A percentile compares a stretch with the other conserved stretches of the same genome.
Conservation (phyloP, 2,888 invertebrate species). For the Muschampia plurimacula region DNA sequence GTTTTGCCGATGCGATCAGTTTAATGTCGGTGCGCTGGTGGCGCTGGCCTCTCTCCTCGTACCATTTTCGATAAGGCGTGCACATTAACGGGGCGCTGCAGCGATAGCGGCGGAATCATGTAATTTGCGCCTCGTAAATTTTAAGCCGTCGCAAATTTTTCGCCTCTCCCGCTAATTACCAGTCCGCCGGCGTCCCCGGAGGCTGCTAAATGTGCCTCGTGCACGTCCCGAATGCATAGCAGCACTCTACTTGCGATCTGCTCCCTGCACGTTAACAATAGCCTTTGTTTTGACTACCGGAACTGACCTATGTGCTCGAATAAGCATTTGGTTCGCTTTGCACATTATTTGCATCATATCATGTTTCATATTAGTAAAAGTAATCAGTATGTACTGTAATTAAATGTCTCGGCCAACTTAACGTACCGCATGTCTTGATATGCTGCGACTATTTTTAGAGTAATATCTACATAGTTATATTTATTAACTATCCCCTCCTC, state of each 20-base stretch:
- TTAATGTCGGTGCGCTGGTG: conserved; percentile 58
- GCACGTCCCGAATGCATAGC: conserved; percentile 81
- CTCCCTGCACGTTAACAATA: conserved; percentile 74
- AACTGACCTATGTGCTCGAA: conserved; percentile 67
- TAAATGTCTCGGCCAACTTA: conserved; percentile 28
- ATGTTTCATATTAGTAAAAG: conserved; percentile 37
- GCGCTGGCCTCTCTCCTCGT: conserved; percentile 53
- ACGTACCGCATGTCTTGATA: conserved; percentile 17
- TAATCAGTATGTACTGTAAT: conserved; percentile 30
- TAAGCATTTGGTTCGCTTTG: conserved; percentile 60
- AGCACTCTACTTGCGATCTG: conserved; percentile 70
- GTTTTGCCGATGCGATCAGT: conserved; percentile 66
- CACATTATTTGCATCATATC: conserved; percentile 50
- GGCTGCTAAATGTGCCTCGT: conserved; percentile 81
- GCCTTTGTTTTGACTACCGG: conserved; percentile 78
- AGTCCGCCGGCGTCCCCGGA: conserved; percentile 79
- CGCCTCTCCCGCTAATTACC: conserved; percentile 84
- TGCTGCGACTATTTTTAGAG: conserved; percentile 19
- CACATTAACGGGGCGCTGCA: conserved; percentile 80
- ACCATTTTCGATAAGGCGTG: conserved; percentile 78
- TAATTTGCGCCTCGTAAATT: conserved; percentile 86
- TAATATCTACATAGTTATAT: conserved; percentile 1
- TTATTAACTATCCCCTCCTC: not conserved
- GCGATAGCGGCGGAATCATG: conserved; percentile 81
- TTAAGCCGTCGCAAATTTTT: conserved; percentile 85